Conservation (phyloP, 2,113 vertebrate genomes). For the Corythoichthys intestinalis region DNA sequence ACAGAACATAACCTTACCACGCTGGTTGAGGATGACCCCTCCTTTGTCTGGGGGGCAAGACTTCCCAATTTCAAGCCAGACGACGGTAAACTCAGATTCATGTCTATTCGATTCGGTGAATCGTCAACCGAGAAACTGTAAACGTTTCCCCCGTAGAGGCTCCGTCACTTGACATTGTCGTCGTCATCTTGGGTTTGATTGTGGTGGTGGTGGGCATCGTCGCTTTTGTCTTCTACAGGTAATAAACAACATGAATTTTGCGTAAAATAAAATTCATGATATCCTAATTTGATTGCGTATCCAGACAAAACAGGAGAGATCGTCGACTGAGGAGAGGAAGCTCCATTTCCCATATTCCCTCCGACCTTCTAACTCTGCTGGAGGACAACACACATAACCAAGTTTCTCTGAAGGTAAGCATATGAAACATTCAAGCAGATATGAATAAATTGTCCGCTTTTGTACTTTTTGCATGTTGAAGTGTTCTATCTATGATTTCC, state of each 20-base stretch:
- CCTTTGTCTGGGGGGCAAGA: slow-evolving; percentile 77
- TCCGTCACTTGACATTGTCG: not conserved
- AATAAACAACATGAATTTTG: not conserved
- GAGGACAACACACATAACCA: slow-evolving; percentile 77
- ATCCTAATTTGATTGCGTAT: not conserved
- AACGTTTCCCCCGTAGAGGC: not conserved
- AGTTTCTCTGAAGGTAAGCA: slow-evolving; percentile 82
- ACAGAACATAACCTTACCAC: slow-evolving; percentile 65
- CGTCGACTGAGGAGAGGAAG: slow-evolving; percentile 78
- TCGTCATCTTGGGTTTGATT: slow-evolving; percentile 53
- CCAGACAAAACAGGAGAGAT: slow-evolving; percentile 82
- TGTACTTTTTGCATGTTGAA: not conserved
- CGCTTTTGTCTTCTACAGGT: slow-evolving; percentile 75
- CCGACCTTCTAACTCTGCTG: slow-evolving; percentile 78
- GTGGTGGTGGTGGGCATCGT: slow-evolving; percentile 66
- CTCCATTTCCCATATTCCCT: slow-evolving; percentile 85
- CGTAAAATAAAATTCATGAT: not conserved
- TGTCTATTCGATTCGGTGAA: not conserved
- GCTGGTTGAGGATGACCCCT: slow-evolving; percentile 16
- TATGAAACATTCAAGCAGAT: not conserved
- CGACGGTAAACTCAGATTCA: slow-evolving; percentile 11
- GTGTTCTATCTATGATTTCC: not conserved
- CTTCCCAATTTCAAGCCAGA: slow-evolving; percentile 73
- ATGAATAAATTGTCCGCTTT: not conserved
- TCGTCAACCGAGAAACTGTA: not conserved